A percentile compares a stretch with the other conserved stretches of the same genome.
These are phyloP conservation scores for Brachionus rubens DNA, from an alignment of 1,140 invertebrate genomes.

Conservation along the genomic window DNA sequence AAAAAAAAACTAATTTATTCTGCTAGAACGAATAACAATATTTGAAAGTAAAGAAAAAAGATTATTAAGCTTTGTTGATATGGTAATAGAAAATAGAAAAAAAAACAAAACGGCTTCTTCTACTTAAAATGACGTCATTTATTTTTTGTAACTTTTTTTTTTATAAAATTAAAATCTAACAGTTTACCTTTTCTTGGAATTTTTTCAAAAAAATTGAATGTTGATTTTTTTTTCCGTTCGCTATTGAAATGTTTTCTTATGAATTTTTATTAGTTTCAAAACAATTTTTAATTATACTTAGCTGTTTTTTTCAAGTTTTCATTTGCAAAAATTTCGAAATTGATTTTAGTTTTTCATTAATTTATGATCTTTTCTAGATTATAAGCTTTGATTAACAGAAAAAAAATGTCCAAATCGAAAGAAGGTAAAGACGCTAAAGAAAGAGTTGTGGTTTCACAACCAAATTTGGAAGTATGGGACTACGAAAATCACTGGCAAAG, in stretches of 20 bases:
- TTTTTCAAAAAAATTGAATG: too few relatives aligned
- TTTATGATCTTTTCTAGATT: too few relatives aligned
- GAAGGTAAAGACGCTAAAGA: too few relatives aligned
- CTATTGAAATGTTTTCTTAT: too few relatives aligned
- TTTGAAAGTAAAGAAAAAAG: constrained; percentile 3
- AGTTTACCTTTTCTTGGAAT: too few relatives aligned
- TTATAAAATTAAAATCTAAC: neutral
- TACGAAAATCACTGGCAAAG: constrained; percentile 39
- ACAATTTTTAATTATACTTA: neutral
- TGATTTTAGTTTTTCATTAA: too few relatives aligned
- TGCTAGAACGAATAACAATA: too few relatives aligned
- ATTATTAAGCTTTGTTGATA: constrained; percentile 32
- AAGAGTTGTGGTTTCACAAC: constrained; percentile 12
- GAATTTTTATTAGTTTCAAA: too few relatives aligned
- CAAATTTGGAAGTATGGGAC: constrained; percentile 24
- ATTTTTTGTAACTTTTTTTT: neutral
- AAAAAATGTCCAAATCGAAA: too few relatives aligned
- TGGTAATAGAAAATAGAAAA: constrained; percentile 35
- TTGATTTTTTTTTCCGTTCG: too few relatives aligned
- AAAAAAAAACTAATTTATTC: too few relatives aligned
- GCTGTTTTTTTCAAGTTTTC: neutral
- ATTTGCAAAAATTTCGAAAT: neutral
- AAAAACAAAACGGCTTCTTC: neutral
- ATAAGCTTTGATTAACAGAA: too few relatives aligned
- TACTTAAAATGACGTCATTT: neutral